Conservation (phyloP, 2,888 invertebrate species). For the Ephialtes manifestator region DNA sequence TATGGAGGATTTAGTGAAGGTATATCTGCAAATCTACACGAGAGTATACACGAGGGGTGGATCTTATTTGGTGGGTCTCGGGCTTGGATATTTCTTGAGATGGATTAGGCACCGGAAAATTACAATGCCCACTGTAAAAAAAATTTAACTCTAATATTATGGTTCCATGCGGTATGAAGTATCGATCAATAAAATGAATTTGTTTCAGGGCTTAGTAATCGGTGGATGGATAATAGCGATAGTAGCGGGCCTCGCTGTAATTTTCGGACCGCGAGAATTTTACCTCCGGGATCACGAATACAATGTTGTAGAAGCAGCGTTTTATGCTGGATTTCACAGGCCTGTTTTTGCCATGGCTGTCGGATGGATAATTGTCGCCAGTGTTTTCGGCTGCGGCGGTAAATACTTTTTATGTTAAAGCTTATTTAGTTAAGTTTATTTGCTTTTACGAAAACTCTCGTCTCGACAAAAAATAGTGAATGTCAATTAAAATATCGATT, state of each 20-base stretch:
- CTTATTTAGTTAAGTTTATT: no score
- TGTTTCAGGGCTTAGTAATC: conserved; percentile 72
- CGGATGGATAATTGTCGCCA: conserved; percentile 87
- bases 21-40: conserved; percentile 79
- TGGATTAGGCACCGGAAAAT: conserved; percentile 70
- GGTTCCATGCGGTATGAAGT: background rate
- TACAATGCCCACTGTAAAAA: conserved; percentile 69
- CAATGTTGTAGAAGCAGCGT: conserved; percentile 78
- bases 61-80: conserved; percentile 83
- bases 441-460: no score
- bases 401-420: no score
- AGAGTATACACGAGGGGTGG: conserved; percentile 81
- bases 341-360: conserved; percentile 79
- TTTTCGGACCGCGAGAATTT: conserved; percentile 79
- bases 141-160: background rate
- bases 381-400: conserved; percentile 90
- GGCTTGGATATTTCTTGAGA: conserved; percentile 80
- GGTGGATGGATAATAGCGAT: conserved; percentile 78
- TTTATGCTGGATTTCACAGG: conserved; percentile 83
- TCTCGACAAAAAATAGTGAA: no score
- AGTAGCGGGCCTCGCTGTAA: conserved; percentile 68
- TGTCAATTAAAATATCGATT: no score
- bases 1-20: conserved; percentile 72
- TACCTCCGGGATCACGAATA: conserved; percentile 78
- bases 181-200: background rate